These are phyloP conservation scores for Elegia similella DNA, from an alignment of 2,888 invertebrate genomes.

Conservation along the genomic window DNA sequence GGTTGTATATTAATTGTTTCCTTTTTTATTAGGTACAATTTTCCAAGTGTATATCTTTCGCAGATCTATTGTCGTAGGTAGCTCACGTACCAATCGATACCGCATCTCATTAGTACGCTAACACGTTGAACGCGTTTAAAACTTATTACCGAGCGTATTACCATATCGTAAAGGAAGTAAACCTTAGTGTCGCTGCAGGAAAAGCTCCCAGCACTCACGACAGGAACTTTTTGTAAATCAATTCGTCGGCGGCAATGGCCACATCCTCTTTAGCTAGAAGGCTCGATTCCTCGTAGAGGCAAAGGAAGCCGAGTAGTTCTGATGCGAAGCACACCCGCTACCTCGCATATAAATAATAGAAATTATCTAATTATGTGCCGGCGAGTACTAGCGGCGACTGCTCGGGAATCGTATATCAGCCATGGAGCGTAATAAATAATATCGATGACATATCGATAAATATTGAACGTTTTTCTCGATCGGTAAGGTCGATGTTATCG, in stretches of 20 bases:
- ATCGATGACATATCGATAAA: conserved; percentile 63
- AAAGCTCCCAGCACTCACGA: conserved; percentile 52
- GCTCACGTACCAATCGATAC: background rate
- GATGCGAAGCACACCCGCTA: conserved; percentile 57
- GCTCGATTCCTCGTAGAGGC: conserved; percentile 60
- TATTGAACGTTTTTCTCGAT: conserved; percentile 64
- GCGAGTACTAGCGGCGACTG: conserved; percentile 57
- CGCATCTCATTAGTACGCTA: conserved; percentile 62
- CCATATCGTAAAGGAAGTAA: conserved; percentile 63
- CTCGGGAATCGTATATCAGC: conserved; percentile 62
- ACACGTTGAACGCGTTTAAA: conserved; percentile 50
- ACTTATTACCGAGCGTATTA: conserved; percentile 30
- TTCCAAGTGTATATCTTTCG: background rate
- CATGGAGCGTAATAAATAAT: conserved; percentile 51
- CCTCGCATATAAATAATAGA: conserved; percentile 79
- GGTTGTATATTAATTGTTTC: no score
- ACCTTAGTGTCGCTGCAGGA: conserved; percentile 58
- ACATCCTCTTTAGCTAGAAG: conserved; percentile 75
- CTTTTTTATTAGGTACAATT: no score
- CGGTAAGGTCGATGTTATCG: conserved; percentile 71
- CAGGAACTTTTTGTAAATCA: conserved; percentile 70
- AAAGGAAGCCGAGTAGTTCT: conserved; percentile 67
- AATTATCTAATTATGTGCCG: conserved; percentile 77
- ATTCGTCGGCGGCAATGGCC: conserved; percentile 57
- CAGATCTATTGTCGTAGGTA: background rate